A percentile compares a stretch with the other conserved stretches of the same genome.
These are phyloP conservation scores for Alaudala cheleensis DNA, from an alignment of 2,113 vertebrate genomes.

Conservation along the genomic window DNA sequence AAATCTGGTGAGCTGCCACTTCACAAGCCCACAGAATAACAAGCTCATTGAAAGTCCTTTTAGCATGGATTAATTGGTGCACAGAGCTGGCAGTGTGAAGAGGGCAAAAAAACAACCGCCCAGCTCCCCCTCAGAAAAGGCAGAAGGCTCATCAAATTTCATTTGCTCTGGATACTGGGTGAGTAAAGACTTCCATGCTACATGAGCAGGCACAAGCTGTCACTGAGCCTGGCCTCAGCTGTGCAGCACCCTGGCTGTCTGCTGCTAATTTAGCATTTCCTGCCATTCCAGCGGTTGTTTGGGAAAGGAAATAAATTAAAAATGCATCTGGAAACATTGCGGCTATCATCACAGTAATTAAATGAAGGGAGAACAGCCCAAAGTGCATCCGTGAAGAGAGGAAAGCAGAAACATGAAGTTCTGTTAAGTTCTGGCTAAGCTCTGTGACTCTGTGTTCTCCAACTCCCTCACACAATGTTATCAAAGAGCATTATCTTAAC, in stretches of 20 bases:
- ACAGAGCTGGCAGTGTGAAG: neutral
- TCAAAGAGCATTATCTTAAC: neutral
- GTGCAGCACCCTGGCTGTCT: neutral
- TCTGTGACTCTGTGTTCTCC: neutral
- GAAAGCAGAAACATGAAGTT: neutral
- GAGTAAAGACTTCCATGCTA: neutral
- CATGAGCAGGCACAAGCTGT: neutral
- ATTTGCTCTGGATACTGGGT: neutral
- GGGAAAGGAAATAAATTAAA: neutral
- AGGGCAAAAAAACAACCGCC: neutral
- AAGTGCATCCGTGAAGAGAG: neutral
- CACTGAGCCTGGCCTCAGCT: neutral
- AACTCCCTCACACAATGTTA: fast-evolving
- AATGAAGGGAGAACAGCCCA: slow-evolving; percentile 9
- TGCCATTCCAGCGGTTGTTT: neutral
- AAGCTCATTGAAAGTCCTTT: slow-evolving; percentile 11
- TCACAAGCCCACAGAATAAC: neutral
- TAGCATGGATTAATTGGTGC: slow-evolving; percentile 20
- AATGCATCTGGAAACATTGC: slow-evolving; percentile 18
- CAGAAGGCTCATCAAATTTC: neutral
- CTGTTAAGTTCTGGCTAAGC: neutral
- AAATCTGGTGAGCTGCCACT: neutral
- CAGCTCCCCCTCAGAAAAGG: neutral
- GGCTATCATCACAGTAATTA: neutral
- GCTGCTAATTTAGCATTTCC: slow-evolving; percentile 14